Evolutionary conservation across 2,797 vertebrate species (phyloP).

Genomic region (Gephyroberyx darwinii): DNA sequence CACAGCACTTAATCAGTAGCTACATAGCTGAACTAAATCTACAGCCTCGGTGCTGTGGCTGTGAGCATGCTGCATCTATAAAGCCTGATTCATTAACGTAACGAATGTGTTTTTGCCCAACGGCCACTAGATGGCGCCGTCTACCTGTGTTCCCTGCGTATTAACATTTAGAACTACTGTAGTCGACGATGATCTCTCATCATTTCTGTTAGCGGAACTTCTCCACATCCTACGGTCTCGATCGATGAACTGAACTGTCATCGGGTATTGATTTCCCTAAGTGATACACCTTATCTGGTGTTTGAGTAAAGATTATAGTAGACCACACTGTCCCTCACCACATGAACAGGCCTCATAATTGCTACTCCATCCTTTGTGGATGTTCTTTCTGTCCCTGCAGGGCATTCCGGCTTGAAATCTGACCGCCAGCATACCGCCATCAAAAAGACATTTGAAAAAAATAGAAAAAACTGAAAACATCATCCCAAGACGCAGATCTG

Average conservation of each 20-base stretch:
- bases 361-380: no score
- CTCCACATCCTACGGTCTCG: neutral
- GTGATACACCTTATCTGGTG: neutral
- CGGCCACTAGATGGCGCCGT: slow-evolving; percentile 71
- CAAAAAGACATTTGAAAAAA: neutral
- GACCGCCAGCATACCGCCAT: no score
- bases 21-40: slow-evolving; percentile 64
- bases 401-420: neutral
- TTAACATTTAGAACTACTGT: no score
- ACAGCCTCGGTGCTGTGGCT: slow-evolving; percentile 45
- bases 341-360: no score
- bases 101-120: slow-evolving; percentile 36
- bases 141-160: slow-evolving; percentile 40
- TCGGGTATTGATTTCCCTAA: neutral
- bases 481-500: neutral
- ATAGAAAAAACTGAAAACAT: no score
- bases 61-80: neutral
- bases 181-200: neutral
- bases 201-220: neutral
- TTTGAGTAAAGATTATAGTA: neutral
- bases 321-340: neutral
- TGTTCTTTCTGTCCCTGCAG: neutral
- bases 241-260: neutral
- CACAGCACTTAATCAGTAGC: slow-evolving; percentile 70
- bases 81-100: neutral